phyloP scores from a whole-genome alignment of 2,888 invertebrate species.

The Kryphioiulus occultus region DNA sequence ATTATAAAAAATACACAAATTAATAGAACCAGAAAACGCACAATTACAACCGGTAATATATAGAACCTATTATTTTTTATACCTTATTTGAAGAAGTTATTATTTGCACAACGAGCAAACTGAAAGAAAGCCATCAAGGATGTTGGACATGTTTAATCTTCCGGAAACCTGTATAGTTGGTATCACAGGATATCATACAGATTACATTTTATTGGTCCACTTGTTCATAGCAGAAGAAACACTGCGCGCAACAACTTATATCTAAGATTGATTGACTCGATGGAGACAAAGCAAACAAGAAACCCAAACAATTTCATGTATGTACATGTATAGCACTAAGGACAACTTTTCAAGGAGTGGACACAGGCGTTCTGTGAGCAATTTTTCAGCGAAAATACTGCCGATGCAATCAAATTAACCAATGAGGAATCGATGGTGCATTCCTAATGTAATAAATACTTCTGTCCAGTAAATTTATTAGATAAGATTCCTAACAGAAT shows the following conservation, averaged over 20 bases:
- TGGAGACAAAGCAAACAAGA: neutral
- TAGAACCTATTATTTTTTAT: no score
- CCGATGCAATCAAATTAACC: slow-evolving; percentile 17
- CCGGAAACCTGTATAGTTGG: neutral
- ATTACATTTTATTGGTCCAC: neutral
- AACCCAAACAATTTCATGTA: neutral
- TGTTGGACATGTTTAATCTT: neutral
- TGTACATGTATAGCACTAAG: neutral
- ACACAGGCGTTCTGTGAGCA: neutral
- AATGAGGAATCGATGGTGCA: slow-evolving; percentile 6
- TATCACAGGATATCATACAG: no score
- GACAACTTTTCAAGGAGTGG: neutral
- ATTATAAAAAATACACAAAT: no score
- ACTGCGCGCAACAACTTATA: neutral
- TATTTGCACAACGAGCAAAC: no score
- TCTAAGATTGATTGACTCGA: neutral
- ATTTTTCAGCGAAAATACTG: neutral
- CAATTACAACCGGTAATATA: no score
- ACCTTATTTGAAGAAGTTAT: no score
- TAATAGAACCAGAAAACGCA: no score
- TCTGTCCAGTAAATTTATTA: neutral
- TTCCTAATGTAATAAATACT: neutral
- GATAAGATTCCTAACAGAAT: neutral
- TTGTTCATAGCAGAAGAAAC: neutral
- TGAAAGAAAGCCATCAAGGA: neutral